These are phyloP conservation scores for Xanthia togata DNA, from an alignment of 2,888 invertebrate species.

Conservation along the genomic window DNA sequence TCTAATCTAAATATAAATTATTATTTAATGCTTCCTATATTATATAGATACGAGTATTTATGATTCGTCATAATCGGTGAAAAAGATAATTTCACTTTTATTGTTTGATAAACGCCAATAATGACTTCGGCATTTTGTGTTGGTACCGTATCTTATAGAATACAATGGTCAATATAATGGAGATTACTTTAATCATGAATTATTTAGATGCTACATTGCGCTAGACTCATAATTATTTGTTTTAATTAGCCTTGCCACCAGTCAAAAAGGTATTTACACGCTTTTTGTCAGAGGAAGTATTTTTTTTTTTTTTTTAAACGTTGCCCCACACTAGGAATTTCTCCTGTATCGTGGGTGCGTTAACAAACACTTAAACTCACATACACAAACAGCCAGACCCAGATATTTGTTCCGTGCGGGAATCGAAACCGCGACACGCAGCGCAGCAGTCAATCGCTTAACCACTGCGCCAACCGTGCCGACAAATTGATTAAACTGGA, in stretches of 20 bases:
- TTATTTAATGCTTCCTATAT: not conserved
- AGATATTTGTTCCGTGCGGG: too few relatives aligned
- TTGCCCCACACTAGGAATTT: too few relatives aligned
- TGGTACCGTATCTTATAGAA: not conserved
- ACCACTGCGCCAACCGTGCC: too few relatives aligned
- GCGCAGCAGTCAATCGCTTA: too few relatives aligned
- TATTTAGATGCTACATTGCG: not conserved
- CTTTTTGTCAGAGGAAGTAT: not conserved
- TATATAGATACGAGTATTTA: slow-evolving; percentile 2
- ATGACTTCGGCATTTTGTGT: too few relatives aligned
- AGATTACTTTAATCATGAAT: not conserved
- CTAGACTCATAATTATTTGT: not conserved
- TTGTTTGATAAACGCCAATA: slow-evolving; percentile 6
- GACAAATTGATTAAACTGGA: too few relatives aligned
- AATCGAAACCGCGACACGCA: too few relatives aligned
- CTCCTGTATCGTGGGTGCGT: too few relatives aligned
- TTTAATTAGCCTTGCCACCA: not conserved
- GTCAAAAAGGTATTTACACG: not conserved
- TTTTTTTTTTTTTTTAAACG: too few relatives aligned
- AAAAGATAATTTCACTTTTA: slow-evolving; percentile 6
- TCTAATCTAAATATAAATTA: slow-evolving; percentile 4
- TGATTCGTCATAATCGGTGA: not conserved
- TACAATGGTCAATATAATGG: not conserved
- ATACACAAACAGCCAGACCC: too few relatives aligned
- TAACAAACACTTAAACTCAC: too few relatives aligned